Base-by-base conservation (phyloP, 2,888 invertebrate genomes). In the Gortyna flavago region DNA sequence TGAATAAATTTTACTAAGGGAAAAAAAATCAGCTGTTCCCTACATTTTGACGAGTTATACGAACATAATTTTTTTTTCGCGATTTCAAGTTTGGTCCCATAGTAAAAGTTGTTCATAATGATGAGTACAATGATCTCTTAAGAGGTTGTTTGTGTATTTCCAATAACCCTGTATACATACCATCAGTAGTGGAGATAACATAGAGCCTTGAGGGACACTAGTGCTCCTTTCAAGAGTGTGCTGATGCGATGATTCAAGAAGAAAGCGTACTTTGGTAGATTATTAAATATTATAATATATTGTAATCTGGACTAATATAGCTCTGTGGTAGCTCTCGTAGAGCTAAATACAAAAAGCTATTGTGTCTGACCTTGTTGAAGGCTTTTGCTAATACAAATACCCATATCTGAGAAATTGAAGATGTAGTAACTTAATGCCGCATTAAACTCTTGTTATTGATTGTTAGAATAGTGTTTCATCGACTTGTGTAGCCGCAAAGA, bases 121-220 rank as follows among this genome's bases (percentile, higher is more conserved):
- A 35, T 35, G 4, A 35, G 35, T 35, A 35, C 35, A 35, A 35
- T 5, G 35, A 35, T 35, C 35, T 35, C 35, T 35, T 35, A 35
- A 35, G 35, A 35, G 35, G 35, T 35, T 35, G 35, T 35, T 35
- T 3, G 5, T 35, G 35, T 35, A 6, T 35, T 35, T 35, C 5
- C 35, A 35, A 35, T 35, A 3, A 35, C 35, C 35, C 35, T 35
- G 35, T 35, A 44, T 38, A 41, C 35, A 44, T 29, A 57, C 35
- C 18, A 25, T 29, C 11, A 48, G n/a, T n/a, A n/a, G 51, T 38
- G 44, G 35, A 54, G 35, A 73, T 62, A 77, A 74, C 2, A 13
- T 54, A 32, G 25, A 64, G 11, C 82, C 78, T 78, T 78, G 64
- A 21, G n/a, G 62, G 38, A 82, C n/a, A 32, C 78, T 76, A 7